Percentiles rank a stretch among this genome's conserved stretches.
These are phyloP conservation scores for Tapera naevia DNA, from an alignment of 2,797 vertebrate genomes.

Conservation along the genomic window DNA sequence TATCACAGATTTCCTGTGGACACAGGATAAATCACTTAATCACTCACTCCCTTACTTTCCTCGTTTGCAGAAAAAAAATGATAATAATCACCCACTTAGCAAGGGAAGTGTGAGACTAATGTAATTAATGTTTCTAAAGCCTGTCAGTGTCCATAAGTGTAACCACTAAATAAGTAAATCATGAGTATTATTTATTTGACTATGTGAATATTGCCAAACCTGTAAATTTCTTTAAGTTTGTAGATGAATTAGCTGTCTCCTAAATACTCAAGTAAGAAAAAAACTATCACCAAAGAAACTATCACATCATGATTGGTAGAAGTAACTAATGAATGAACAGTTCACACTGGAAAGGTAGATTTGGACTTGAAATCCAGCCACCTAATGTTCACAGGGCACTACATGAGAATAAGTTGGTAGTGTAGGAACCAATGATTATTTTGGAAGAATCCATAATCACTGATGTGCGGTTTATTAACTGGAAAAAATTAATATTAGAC, in stretches of 20 bases:
- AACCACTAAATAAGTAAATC: slow-evolving; percentile 21
- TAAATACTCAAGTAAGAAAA: slow-evolving; percentile 2
- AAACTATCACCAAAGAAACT: not conserved
- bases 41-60: not conserved
- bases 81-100: slow-evolving; percentile 30
- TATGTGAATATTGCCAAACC: slow-evolving; percentile 1
- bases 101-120: not conserved
- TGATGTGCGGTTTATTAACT: not conserved
- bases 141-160: not conserved
- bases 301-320: not conserved
- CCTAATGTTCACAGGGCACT: not conserved
- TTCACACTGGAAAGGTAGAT: not conserved
- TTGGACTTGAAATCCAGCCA: not conserved
- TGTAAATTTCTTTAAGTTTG: slow-evolving; percentile 3
- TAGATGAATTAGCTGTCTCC: slow-evolving; percentile 20
- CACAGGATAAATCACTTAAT: slow-evolving; percentile 4
- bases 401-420: not conserved
- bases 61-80: not conserved
- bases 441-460: not conserved
- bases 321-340: not conserved
- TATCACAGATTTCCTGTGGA: slow-evolving; percentile 21
- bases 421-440: not conserved
- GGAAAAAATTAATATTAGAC: not conserved
- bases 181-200: slow-evolving; percentile 21
- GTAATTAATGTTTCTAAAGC: slow-evolving; percentile 1